Percentiles rank a stretch among this genome's conserved stretches.
These are phyloP conservation scores for Strongylocentrotus purpuratus DNA, from an alignment of 35 echinoderm and acorn worm species.

Conservation along the genomic window DNA sequence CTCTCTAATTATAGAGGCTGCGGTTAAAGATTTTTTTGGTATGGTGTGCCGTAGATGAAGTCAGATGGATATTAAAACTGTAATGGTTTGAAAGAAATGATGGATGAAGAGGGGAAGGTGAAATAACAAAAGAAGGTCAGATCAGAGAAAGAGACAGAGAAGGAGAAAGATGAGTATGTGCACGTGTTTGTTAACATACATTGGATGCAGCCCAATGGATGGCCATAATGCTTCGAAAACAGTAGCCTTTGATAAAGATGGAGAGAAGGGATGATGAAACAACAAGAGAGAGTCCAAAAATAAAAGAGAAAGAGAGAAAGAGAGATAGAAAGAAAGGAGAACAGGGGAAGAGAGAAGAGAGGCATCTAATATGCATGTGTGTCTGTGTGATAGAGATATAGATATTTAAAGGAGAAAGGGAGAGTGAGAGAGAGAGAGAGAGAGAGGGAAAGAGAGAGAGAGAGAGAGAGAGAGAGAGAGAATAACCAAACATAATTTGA, in stretches of 20 bases:
- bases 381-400: no score
- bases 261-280: not conserved
- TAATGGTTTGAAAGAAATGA: not conserved
- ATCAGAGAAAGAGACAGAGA: no score
- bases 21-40: not conserved
- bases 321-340: not conserved
- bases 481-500: not conserved
- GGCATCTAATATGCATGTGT: no score
- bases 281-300: not conserved
- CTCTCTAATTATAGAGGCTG: conserved; percentile 14
- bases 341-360: no score
- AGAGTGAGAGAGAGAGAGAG: not conserved
- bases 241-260: not conserved
- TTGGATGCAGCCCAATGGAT: no score
- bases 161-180: no score
- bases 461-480: not conserved
- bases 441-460: not conserved
- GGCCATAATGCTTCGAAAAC: no score
- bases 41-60: not conserved
- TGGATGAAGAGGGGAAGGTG: not conserved
- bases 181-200: no score
- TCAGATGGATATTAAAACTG: not conserved
- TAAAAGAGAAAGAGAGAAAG: not conserved
- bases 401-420: no score
- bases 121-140: not conserved